Evolutionary conservation across 2,113 vertebrate genomes (phyloP).

Genomic region (Macquaria australasica): DNA sequence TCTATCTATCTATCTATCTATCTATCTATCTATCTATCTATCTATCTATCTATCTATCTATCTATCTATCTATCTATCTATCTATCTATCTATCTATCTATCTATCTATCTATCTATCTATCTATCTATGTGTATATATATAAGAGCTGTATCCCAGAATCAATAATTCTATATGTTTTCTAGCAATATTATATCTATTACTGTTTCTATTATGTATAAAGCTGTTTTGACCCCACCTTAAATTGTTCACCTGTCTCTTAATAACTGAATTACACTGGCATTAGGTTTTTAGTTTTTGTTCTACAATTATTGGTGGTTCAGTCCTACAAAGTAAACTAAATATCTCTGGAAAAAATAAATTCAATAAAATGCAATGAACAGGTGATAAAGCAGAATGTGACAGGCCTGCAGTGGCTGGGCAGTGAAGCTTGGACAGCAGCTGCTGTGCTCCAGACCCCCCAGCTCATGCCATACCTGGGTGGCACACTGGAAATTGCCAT

Average conservation of each 20-base stretch:
- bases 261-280: too few species aligned
- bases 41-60: too few species aligned
- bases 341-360: not conserved
- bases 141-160: not conserved
- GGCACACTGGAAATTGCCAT: conserved; percentile 82
- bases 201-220: not conserved
- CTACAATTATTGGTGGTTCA: not conserved
- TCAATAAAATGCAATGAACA: not conserved
- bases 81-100: too few species aligned
- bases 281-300: not conserved
- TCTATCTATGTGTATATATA: too few species aligned
- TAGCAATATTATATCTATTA: not conserved
- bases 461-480: conserved; percentile 70
- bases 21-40: too few species aligned
- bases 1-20: too few species aligned
- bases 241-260: too few species aligned
- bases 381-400: conserved; percentile 73
- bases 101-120: too few species aligned
- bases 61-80: not conserved
- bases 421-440: conserved; percentile 82
- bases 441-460: conserved; percentile 58
- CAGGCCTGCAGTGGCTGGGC: conserved; percentile 80
- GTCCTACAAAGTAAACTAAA: not conserved
- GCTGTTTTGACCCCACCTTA: too few species aligned
- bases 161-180: not conserved